Conservation (phyloP, 1,140 invertebrate genomes). For the Uloborus diversus region DNA sequence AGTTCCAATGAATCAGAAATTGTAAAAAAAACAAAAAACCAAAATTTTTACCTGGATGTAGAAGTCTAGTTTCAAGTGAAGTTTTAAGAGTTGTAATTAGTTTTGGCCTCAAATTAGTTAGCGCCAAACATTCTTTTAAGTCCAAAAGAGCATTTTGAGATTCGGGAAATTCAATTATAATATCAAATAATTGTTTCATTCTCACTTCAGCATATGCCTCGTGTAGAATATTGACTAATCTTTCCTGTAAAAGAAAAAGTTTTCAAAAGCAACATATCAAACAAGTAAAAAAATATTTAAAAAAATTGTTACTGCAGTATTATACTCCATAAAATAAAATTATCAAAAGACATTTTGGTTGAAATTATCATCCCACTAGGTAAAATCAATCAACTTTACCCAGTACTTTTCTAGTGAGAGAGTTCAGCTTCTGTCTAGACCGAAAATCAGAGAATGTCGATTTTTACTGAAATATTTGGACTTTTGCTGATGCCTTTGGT, state of each 20-base stretch:
- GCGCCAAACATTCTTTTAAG: slow-evolving; percentile 83
- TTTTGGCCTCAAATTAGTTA: slow-evolving; percentile 77
- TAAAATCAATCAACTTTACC: no score
- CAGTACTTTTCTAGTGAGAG: no score
- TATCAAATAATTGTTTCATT: slow-evolving; percentile 93
- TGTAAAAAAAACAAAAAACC: background rate
- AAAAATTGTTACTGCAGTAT: no score
- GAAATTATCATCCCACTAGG: no score
- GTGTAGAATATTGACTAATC: slow-evolving; percentile 82
- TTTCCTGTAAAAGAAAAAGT: slow-evolving; percentile 13
- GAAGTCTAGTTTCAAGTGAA: slow-evolving; percentile 77
- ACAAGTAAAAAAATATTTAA: no score
- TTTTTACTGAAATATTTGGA: no score
- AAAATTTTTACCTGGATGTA: slow-evolving; percentile 77
- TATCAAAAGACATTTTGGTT: no score
- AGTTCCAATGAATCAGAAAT: no score
- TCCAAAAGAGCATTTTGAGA: slow-evolving; percentile 93
- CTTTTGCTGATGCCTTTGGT: no score
- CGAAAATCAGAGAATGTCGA: no score
- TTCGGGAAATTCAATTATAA: slow-evolving; percentile 96
- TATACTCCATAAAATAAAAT: no score
- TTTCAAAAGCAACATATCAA: background rate
- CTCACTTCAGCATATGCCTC: slow-evolving; percentile 87
- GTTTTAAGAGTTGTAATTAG: slow-evolving; percentile 80
- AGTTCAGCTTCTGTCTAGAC: no score